Base-by-base conservation (phyloP, 1,140 invertebrate genomes). In the Metopolophium dirhodum region DNA sequence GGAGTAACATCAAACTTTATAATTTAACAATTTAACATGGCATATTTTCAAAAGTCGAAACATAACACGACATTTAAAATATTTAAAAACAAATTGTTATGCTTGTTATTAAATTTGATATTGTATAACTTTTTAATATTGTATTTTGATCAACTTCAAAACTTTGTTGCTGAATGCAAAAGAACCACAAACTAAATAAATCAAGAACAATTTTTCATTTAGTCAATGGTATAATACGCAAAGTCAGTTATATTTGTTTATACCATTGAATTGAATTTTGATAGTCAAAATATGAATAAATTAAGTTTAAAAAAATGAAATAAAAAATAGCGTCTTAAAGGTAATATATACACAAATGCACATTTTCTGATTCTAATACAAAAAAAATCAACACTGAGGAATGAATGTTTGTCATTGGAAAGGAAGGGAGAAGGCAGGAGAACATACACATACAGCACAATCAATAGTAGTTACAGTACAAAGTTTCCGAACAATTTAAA, bases 321-420 rank as follows among this genome's bases (percentile, higher is more conserved):
- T 51, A 93, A 91, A 91, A 93, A 93, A 86, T 83, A 54, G 77
- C 77, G 11, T 41, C 68, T 85, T 93, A 93, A 93, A 93, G 82
- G 49, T 93, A 93, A 85, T 85, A 93, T 93, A 23, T 93, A 85
- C 82, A 93, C 47, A 93, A 85, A 93, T 54, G 77, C 90, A 85
- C 30, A 37, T 93, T 85, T 18, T 26, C 57, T 41, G 77, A 9
- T 11, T 54, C 77, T 54, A 85, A 49, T 85, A 54, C 18, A 93
- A 86, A 92, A 57, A 92, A 93, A 91, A 4, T 49, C 7, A 91
- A 49, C 45, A 91, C 35, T 7, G 30, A 83, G 68, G 90, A 91
- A 91, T 49, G 68, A 82, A 47, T 82, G 68, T 82, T 91, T 26
- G n/a, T 91, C 45, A 83, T 26, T 47, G 30, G 20, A 7, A 14